These are phyloP conservation scores for Amphiura filiformis DNA, from an alignment of 35 echinoderm and acorn worm genomes.

Conservation along the genomic window DNA sequence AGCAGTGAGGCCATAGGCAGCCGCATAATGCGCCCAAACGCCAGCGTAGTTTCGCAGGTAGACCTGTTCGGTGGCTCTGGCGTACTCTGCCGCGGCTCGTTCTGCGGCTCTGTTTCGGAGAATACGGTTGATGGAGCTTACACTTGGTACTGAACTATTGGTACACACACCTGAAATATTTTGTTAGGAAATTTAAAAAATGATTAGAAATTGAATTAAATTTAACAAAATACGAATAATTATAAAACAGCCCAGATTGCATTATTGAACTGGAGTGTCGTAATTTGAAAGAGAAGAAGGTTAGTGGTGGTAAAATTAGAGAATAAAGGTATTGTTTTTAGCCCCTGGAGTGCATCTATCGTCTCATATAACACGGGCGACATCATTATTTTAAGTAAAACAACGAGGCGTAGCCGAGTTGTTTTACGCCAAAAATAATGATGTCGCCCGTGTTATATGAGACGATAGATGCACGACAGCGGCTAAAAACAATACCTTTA, in stretches of 20 bases:
- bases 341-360: no score
- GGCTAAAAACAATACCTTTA: no score
- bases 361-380: no score
- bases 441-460: no score
- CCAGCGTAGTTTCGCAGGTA: slow-evolving; percentile 62
- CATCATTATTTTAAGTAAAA: no score
- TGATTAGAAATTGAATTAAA: not conserved
- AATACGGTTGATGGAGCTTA: slow-evolving; percentile 94
- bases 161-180: slow-evolving; percentile 77
- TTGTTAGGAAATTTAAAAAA: not conserved
- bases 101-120: slow-evolving; percentile 92
- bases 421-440: no score
- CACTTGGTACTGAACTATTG: slow-evolving; percentile 74
- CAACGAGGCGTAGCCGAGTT: no score
- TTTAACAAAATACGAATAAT: not conserved
- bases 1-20: not conserved
- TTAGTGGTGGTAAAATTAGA: no score
- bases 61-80: slow-evolving; percentile 81
- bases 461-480: no score
- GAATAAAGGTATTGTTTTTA: no score
- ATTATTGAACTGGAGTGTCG: not conserved
- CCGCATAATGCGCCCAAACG: slow-evolving; percentile 43
- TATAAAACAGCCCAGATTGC: not conserved
- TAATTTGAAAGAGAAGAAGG: not conserved
- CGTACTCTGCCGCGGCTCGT: slow-evolving; percentile 93